These are phyloP conservation scores for Enteromius trimaculatus DNA, from an alignment of 2,797 vertebrate species.

Conservation along the genomic window DNA sequence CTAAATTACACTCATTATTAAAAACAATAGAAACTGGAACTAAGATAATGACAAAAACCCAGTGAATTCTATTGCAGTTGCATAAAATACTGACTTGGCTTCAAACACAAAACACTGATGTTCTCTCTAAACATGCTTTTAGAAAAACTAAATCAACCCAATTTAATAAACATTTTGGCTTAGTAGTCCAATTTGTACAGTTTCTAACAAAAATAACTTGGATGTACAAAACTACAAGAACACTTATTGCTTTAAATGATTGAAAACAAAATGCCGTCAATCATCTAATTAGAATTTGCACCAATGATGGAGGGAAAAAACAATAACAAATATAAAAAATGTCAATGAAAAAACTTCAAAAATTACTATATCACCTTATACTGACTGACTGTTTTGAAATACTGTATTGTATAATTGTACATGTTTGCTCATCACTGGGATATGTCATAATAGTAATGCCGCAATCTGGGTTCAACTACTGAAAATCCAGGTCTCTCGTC, in stretches of 20 bases:
- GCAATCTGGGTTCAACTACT: slow-evolving; percentile 85
- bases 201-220: background rate
- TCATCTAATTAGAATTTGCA: background rate
- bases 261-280: background rate
- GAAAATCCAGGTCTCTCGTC: slow-evolving; percentile 86
- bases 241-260: background rate
- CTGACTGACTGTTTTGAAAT: background rate
- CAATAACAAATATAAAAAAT: background rate
- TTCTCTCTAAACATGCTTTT: slow-evolving; percentile 2
- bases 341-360: background rate
- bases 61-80: background rate
- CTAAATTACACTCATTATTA: background rate
- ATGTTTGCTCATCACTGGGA: slow-evolving; percentile 47
- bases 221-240: background rate
- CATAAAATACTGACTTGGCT: background rate
- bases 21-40: background rate
- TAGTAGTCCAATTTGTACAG: background rate
- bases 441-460: slow-evolving; percentile 92
- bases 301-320: background rate
- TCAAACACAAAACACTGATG: background rate
- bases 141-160: background rate
- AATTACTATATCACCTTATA: background rate
- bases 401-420: background rate
- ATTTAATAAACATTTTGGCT: background rate
- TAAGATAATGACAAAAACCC: background rate